Base-by-base conservation (phyloP, 2,797 vertebrate species). In the Sorex maritimensis region DNA sequence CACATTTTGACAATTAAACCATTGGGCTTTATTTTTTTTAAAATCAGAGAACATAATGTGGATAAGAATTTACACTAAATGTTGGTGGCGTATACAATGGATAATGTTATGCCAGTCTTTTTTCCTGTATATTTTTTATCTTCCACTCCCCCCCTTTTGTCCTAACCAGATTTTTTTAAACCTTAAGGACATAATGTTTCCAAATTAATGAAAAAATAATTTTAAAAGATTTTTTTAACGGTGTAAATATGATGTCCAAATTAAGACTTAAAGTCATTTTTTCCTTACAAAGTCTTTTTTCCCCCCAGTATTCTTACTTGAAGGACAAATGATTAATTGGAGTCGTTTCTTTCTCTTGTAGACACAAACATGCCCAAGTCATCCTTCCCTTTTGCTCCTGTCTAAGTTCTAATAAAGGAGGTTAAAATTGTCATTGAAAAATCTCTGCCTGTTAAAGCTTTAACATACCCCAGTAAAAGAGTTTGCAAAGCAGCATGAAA, bases 341-440 rank as follows among this genome's bases (percentile, higher is more conserved):
- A 97, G 86, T 96, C 44, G 74, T 96, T 96, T 97, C 74, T 96
- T 97, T 97, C 93, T 74, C 77, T 95, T 94, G 26, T 69, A 69
- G 5, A 82, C n/a, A 75, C 77, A 84, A 46, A 49, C 23, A 38
- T 72, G 34, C 28, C 61, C 26, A 84, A 88, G 24, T 23, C 26
- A 28, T 82, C 30, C 41, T 72, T 94, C 17, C 4, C 5, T 1
- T 38, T 28, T 69, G 68, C 55, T 41, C 46, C 2, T 23, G 75
- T 77, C 74, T 80, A 77, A 83, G 26, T 94, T 75, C 81, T 93
- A 26, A 79, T 87, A 95, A 95, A 95, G 90, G 93, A 95, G 81
- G 91, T 94, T 97, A 94, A 92, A 94, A 89, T 97, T 98, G 97
- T 97, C 96, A 97, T 97, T 97, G 97, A 97, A 97, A 97, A 97